Base-by-base conservation (phyloP, 2,113 vertebrate species). In the Barbus barbus region DNA sequence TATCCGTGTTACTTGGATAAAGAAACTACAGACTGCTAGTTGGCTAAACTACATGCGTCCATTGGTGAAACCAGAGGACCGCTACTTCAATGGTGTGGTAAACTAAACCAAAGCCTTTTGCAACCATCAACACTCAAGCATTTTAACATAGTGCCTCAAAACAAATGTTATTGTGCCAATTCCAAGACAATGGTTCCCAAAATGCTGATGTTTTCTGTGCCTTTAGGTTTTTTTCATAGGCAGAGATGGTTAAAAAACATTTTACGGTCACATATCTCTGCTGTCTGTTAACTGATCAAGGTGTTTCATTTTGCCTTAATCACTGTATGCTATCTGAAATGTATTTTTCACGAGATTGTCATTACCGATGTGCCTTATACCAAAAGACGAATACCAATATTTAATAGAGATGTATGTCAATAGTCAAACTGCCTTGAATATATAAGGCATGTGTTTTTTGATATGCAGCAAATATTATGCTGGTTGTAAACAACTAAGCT, bases 321-420 rank as follows among this genome's bases (percentile, higher is more conserved):
- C 7, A 14, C 48, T 6, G 8, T 18, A 65, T 36, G 85, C 46
- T 76, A 31, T 85, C 61, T 74, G 69, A 22, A 60, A 28, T 20
- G 51, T 67, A 9, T 33, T 26, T 14, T 84, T 82, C 78, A 69
- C 44, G 63, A 20, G 41, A 74, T 75, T 83, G 24, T 77, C n/a
- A 3, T 36, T 86, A 83, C 87, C 84, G 44, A 28, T 71, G 87
- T 90, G 86, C 89, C 89, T 90, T 90, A 83, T 44, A 72, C 36
- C 36, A 31, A 38, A 36, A 71, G 69, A 77, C 60, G 73, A 84
- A 60, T 63, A 56, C 51, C 28, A 24, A 44, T 84, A 58, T 82
- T 44, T 85, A 78, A 41, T 82, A 58, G 69, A 86, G 14, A 13
- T 41, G 9, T 76, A 69, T 9, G 48, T 33, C 31, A 28, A 51